Percentiles rank a stretch among this genome's conserved stretches.
These are phyloP conservation scores for Linepithema humile DNA, from an alignment of 1,140 invertebrate genomes.

Conservation along the genomic window DNA sequence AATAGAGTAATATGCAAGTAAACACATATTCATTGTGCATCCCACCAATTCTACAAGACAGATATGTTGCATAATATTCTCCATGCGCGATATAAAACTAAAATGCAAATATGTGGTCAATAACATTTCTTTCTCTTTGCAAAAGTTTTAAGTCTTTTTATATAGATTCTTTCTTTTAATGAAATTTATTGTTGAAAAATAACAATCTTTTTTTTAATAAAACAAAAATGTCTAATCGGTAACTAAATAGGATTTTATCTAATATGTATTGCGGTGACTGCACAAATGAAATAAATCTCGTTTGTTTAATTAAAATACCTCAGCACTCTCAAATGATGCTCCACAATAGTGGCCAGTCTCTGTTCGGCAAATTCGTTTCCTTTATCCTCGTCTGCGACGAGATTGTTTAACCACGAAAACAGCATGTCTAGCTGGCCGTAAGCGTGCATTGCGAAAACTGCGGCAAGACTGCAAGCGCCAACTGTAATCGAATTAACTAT, in stretches of 20 bases:
- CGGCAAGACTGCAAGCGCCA: constrained; percentile 66
- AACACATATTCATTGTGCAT: constrained; percentile 74
- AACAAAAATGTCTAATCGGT: neutral
- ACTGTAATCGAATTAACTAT: constrained; percentile 57
- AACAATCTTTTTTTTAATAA: neutral
- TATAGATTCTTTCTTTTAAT: neutral
- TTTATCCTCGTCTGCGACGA: neutral
- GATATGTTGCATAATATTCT: constrained; percentile 68
- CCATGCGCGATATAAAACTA: constrained; percentile 70
- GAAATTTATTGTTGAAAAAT: neutral
- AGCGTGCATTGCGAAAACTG: constrained; percentile 71
- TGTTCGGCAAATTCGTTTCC: constrained; percentile 10
- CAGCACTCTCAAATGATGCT: constrained; percentile 68
- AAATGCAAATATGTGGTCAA: constrained; percentile 1
- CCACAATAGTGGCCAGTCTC: constrained; percentile 68
- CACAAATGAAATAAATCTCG: neutral
- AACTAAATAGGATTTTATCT: neutral
- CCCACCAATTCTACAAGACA: constrained; percentile 72
- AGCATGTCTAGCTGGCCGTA: constrained; percentile 73
- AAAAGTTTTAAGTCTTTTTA: neutral
- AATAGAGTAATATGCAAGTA: constrained; percentile 75
- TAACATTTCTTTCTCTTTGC: neutral
- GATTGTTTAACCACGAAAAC: constrained; percentile 54
- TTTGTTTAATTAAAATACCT: constrained; percentile 45
- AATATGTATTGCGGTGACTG: neutral